Conservation (phyloP, 2,888 invertebrate species). For the Silvanus unidentatus region DNA sequence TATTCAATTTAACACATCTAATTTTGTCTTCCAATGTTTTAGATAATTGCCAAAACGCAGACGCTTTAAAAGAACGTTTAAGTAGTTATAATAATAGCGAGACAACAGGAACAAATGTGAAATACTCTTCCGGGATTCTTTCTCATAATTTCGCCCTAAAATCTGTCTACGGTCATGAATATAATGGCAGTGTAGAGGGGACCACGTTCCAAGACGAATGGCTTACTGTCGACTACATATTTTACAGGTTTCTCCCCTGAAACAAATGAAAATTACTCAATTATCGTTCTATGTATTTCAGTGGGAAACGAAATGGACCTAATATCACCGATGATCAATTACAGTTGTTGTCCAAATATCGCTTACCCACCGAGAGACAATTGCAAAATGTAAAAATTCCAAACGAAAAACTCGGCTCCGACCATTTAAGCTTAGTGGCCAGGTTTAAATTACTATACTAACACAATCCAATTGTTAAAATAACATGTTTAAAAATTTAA, state of each 20-base stretch:
- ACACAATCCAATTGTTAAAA: too few relatives aligned
- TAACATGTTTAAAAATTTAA: too few relatives aligned
- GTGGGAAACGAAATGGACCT: conserved; percentile 25
- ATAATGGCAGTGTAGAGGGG: conserved; percentile 51
- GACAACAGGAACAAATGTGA: too few relatives aligned
- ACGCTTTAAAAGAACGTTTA: conserved; percentile 26
- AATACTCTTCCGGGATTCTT: conserved; percentile 57
- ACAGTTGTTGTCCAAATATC: conserved; percentile 56
- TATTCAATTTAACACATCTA: not conserved
- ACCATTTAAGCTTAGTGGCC: conserved; percentile 77
- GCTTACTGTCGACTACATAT: conserved; percentile 88
- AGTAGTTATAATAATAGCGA: conserved; percentile 14
- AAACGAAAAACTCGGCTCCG: conserved; percentile 68
- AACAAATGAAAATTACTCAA: too few relatives aligned
- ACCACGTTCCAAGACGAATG: conserved; percentile 73
- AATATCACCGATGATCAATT: conserved; percentile 47
- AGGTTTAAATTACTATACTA: conserved; percentile 56
- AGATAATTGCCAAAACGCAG: conserved; percentile 42
- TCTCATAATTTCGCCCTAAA: conserved; percentile 61
- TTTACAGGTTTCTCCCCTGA: conserved; percentile 57
- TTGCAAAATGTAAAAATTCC: conserved; percentile 60
- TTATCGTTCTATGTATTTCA: conserved; percentile 19
- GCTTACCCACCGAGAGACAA: conserved; percentile 54
- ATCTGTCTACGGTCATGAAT: conserved; percentile 62
- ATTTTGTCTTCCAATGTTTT: conserved; percentile 10